phyloP scores from a whole-genome alignment of 2,888 invertebrate species.

The Crocallis elinguaria region DNA sequence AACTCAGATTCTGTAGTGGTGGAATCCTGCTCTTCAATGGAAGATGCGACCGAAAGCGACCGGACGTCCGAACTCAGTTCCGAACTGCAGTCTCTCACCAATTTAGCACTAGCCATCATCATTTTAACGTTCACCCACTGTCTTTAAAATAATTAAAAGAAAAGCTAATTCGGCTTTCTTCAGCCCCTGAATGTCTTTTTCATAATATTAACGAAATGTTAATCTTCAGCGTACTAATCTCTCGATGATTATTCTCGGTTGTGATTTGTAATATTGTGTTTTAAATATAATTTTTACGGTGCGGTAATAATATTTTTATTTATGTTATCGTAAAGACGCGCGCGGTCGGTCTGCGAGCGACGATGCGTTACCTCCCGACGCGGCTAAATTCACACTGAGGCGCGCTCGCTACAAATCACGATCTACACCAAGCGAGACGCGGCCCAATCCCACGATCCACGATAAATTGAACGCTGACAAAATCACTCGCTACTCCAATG shows the following conservation, averaged over 20 bases:
- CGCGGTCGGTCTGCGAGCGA: constrained; percentile 44
- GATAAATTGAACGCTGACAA: constrained; percentile 53
- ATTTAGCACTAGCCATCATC: constrained; percentile 84
- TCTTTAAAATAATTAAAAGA: constrained; percentile 19
- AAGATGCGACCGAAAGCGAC: constrained; percentile 80
- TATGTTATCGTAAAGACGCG: constrained; percentile 57
- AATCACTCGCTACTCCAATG: constrained; percentile 27
- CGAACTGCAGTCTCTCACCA: constrained; percentile 82
- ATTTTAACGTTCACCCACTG: constrained; percentile 52
- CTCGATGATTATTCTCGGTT: constrained; percentile 1
- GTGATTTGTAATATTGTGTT: constrained; percentile 7
- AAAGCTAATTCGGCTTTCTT: constrained; percentile 27
- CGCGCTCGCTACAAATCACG: constrained; percentile 23
- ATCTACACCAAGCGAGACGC: constrained; percentile 24
- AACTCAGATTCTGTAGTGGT: constrained; percentile 84
- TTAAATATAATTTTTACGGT: constrained; percentile 35
- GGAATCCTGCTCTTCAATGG: constrained; percentile 83
- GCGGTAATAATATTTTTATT: constrained; percentile 11
- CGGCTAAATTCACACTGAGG: constrained; percentile 63
- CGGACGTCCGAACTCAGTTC: constrained; percentile 80
- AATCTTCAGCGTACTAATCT: not conserved
- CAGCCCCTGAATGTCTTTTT: constrained; percentile 30
- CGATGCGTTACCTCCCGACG: constrained; percentile 57
- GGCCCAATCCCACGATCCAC: constrained; percentile 20
- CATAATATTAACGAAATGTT: constrained; percentile 36